Evolutionary conservation across 2,888 invertebrate genomes (phyloP), one percentile per base, ranked within the genome.

Genomic region (Luperina nickerlii): DNA sequence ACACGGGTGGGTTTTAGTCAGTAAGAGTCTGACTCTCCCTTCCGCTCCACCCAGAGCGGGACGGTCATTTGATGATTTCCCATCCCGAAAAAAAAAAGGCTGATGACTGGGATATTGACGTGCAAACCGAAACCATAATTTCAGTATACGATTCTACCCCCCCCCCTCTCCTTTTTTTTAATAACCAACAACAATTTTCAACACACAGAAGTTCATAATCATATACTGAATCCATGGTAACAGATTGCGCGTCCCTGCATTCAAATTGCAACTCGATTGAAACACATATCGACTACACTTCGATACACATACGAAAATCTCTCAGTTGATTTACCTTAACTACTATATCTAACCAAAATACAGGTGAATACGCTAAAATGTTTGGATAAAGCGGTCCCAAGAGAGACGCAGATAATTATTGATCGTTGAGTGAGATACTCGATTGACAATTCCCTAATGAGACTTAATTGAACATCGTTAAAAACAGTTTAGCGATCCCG

Each of bases 381-480:
- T 67, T 84, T 84, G 63, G 62, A 75, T 78, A 79, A 66, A 86
- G 18, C 27, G 70, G 24, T 72, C 71, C 67, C 57, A n/a, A 72
- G 68, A 54, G 74, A 77, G 60, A 51, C 66, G 54, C 24, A 24
- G 38, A 38, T 78, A 77, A 32, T 32, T 32, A 87, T 87, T 87
- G 81, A 87, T 84, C 63, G 65, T 74, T 65, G 73, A 81, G 82
- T 77, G 71, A 82, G 79, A 83, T 79, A 81, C 83, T 87, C 81
- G 74, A 84, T 89, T 88, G 90, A 87, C 87, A 82, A 85, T 74
- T 79, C 76, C 79, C 79, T 89, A 85, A 89, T 89, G 89, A 85
- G 72, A 74, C 88, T 84, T 88, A 89, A 89, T 89, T 89, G 82
- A 74, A 82, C 83, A 82, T 89, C 89, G 84, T 89, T 89, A 85